Evolutionary conservation across 2,113 vertebrate genomes (phyloP).

Genomic region (Nothobranchius kuhntae): DNA sequence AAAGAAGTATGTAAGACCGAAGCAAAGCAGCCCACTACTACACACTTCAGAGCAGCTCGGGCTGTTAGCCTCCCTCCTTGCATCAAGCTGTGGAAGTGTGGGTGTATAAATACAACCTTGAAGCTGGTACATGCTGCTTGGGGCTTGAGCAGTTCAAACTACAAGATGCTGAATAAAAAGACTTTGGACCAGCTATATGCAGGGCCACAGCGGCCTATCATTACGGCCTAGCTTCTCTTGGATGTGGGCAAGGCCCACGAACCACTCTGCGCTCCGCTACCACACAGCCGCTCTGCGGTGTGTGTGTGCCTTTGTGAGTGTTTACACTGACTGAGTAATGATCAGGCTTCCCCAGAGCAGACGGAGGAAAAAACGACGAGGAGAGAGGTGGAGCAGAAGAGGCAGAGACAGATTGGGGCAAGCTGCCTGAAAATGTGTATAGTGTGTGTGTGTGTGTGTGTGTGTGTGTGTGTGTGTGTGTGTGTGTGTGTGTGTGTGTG

Average conservation of each 20-base stretch:
- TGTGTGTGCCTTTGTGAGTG: constrained; percentile 24
- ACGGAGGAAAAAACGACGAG: constrained; percentile 17
- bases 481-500: background rate
- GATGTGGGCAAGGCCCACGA: constrained; percentile 58
- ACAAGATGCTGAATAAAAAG: constrained; percentile 28
- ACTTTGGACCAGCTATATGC: constrained; percentile 35
- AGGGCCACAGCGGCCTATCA: constrained; percentile 56
- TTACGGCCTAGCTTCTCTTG: constrained; percentile 57
- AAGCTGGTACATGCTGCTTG: background rate
- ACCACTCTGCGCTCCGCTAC: constrained; percentile 44
- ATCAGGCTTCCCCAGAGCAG: constrained; percentile 43
- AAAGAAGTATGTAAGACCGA: background rate
- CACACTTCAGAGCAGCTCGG: constrained; percentile 1
- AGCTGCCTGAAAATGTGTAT: constrained; percentile 40
- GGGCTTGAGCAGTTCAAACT: constrained; percentile 15
- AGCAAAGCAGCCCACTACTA: constrained; percentile 2
- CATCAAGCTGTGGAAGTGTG: constrained; percentile 48
- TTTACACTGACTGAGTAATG: constrained; percentile 53
- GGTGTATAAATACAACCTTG: constrained; percentile 57
- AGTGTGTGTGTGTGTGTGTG: constrained; percentile 25
- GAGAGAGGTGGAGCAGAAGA: constrained; percentile 23
- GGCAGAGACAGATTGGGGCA: constrained; percentile 39
- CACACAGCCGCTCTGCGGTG: constrained; percentile 32
- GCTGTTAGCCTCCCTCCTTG: constrained; percentile 42
- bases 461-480: background rate